phyloP scores from a whole-genome alignment of 2,888 invertebrate genomes.

The Eustalomyia histrio region DNA sequence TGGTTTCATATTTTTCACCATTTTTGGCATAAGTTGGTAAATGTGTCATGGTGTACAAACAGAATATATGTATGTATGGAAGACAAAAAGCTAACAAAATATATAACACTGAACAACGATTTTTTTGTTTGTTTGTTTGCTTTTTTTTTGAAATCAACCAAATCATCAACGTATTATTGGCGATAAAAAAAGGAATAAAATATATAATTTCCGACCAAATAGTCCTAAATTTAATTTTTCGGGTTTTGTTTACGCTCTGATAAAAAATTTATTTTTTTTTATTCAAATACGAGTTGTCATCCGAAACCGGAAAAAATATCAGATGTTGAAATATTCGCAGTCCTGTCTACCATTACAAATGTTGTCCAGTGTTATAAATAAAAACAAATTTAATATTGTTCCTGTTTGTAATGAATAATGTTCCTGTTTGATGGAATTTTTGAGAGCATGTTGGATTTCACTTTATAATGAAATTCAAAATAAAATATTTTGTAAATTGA shows the following conservation, averaged over 20 bases:
- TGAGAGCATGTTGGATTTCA: slow-evolving; percentile 16
- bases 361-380: background rate
- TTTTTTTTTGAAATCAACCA: background rate
- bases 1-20: slow-evolving; percentile 28
- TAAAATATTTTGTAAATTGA: background rate
- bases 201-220: too few species aligned
- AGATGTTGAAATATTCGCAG: too few species aligned
- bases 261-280: too few species aligned
- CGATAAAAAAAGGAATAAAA: too few species aligned
- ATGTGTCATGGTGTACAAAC: slow-evolving; percentile 47
- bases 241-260: too few species aligned
- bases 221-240: too few species aligned
- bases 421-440: slow-evolving; percentile 28
- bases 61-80: background rate
- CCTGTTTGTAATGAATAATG: slow-evolving; percentile 23
- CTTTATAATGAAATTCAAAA: background rate
- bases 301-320: too few species aligned
- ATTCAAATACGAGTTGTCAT: too few species aligned
- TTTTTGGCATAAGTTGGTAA: slow-evolving; percentile 47
- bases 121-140: background rate
- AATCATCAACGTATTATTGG: too few species aligned
- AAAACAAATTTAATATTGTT: background rate
- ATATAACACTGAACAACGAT: background rate
- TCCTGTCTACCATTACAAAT: background rate
- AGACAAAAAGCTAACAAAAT: background rate